Evolutionary conservation across 1,140 invertebrate genomes (phyloP).

Genomic region (Oedothorax gibbosus): DNA sequence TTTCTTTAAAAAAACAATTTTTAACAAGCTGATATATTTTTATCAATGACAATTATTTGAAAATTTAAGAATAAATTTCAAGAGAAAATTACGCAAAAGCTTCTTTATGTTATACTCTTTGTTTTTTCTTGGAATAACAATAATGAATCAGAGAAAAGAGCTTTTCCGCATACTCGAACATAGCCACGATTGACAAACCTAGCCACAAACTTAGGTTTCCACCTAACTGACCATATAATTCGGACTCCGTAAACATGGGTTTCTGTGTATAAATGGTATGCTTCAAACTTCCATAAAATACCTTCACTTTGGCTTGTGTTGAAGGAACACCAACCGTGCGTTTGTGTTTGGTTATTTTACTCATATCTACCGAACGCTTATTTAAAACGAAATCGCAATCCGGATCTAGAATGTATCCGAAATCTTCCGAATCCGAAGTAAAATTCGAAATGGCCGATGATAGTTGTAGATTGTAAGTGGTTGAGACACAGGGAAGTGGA

Average conservation of each 20-base stretch:
- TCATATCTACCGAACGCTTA: too few species aligned
- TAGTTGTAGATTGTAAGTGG: background rate
- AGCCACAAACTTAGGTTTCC: conserved; percentile 12
- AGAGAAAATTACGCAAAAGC: too few species aligned
- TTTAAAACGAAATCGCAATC: too few species aligned
- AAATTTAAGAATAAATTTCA: background rate
- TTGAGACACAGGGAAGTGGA: conserved; percentile 17
- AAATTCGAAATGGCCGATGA: background rate
- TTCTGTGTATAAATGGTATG: background rate
- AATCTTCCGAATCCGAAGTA: too few species aligned
- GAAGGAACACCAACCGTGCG: too few species aligned
- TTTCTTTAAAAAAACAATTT: background rate
- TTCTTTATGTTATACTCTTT: too few species aligned
- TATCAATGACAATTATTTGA: background rate
- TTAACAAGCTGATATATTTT: background rate
- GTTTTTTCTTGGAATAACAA: too few species aligned
- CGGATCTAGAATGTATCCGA: too few species aligned
- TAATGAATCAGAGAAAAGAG: background rate
- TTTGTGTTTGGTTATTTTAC: too few species aligned
- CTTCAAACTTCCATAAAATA: background rate
- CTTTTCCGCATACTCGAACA: conserved; percentile 9
- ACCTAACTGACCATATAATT: background rate
- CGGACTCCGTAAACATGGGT: conserved; percentile 1
- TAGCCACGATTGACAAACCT: background rate
- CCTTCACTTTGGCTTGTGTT: background rate